A percentile compares a stretch with the other conserved stretches of the same genome.
Conservation (phyloP, 2,888 invertebrate species). For the Pyralis farinalis region DNA sequence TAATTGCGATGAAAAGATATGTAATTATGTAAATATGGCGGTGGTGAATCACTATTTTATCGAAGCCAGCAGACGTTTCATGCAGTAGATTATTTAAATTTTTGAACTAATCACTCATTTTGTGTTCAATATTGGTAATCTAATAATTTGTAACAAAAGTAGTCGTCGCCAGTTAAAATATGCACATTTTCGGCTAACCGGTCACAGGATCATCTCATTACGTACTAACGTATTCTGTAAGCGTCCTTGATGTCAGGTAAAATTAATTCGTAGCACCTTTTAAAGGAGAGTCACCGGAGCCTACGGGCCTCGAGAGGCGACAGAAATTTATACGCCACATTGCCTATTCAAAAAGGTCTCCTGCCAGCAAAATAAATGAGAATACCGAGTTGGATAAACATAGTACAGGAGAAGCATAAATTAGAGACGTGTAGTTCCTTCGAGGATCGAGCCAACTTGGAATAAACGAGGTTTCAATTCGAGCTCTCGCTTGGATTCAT, state of each 20-base stretch:
- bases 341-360: constrained; percentile 73
- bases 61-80: no score
- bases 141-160: no score
- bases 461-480: neutral
- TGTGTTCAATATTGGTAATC: no score
- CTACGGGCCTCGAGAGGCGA: constrained; percentile 45
- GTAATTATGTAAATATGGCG: no score
- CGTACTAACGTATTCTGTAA: constrained; percentile 53
- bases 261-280: constrained; percentile 73
- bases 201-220: constrained; percentile 57
- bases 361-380: constrained; percentile 59
- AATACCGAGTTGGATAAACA: constrained; percentile 50
- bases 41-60: no score
- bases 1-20: no score
- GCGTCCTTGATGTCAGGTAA: constrained; percentile 64
- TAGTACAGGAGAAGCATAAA: constrained; percentile 37
- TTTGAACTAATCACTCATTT: no score
- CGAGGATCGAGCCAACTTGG: constrained; percentile 1
- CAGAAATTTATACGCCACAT: constrained; percentile 71
- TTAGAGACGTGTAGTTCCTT: constrained; percentile 9
- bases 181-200: constrained; percentile 25
- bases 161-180: no score
- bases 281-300: constrained; percentile 53
- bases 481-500: no score
- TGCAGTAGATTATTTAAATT: no score